A percentile compares a stretch with the other conserved stretches of the same genome.
These are phyloP conservation scores for Drosophila putrida DNA, from an alignment of 2,888 invertebrate species.

Conservation along the genomic window DNA sequence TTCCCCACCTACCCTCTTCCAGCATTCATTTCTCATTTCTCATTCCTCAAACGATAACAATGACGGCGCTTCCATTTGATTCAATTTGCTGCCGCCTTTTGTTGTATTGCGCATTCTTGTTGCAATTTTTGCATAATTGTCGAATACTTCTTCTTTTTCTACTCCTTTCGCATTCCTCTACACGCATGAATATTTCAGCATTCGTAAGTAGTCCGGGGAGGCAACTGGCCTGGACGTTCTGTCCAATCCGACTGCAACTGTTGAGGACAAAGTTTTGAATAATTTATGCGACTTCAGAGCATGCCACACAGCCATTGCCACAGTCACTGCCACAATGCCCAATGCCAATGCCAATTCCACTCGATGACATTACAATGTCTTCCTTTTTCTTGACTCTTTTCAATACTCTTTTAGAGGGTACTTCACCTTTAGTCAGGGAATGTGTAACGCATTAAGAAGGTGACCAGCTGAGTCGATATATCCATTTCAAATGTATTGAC, in stretches of 20 bases:
- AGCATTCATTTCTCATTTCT: constrained; percentile 18
- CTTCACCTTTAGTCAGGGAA: too few species aligned
- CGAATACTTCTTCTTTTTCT: not conserved
- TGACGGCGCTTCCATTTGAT: constrained; percentile 30
- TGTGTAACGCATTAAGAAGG: too few species aligned
- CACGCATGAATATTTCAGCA: constrained; percentile 71
- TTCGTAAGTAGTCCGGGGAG: constrained; percentile 32
- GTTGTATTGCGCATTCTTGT: constrained; percentile 37
- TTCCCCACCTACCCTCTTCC: constrained; percentile 2
- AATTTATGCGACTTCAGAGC: constrained; percentile 60
- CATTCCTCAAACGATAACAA: constrained; percentile 23
- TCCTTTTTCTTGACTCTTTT: too few species aligned
- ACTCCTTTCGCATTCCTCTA: not conserved
- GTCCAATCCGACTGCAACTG: constrained; percentile 33
- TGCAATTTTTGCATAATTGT: constrained; percentile 55
- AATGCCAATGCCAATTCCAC: constrained; percentile 31
- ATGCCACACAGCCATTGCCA: constrained; percentile 37
- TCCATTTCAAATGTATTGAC: too few species aligned
- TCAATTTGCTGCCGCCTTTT: constrained; percentile 33
- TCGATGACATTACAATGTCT: constrained; percentile 29
- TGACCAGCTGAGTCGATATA: too few species aligned
- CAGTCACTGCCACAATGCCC: constrained; percentile 10
- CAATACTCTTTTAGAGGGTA: too few species aligned
- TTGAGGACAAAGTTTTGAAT: constrained; percentile 62
- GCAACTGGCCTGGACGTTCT: constrained; percentile 9